Evolutionary conservation across 1,140 invertebrate genomes (phyloP), one percentile per base, ranked within the genome.

Genomic region (Zelostemma sp.): DNA sequence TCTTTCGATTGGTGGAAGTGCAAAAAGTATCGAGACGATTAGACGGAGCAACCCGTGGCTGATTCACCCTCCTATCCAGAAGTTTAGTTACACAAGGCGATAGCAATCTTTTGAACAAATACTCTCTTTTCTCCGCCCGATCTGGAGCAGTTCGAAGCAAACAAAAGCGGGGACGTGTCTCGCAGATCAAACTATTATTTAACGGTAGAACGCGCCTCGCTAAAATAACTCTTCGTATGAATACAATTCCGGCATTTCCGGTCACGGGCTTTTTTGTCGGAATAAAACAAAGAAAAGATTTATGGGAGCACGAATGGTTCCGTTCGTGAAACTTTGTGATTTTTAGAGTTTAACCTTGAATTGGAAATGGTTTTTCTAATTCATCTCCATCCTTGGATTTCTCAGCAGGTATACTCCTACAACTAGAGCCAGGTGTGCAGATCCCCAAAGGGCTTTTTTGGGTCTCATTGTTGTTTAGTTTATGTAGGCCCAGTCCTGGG

Each of bases 401-500:
- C 14, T 15, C 16, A 50, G 60, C 72, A 73, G 72, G 72, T 73
- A 73, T 67, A 67, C 63, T 58, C 59, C 55, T 70, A 57, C 71
- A 54, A 58, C 38, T 33, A 40, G 41, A 48, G 62, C 73, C 73
- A 74, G 73, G 70, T 74, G 73, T 73, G 69, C 69, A 18, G 60
- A 45, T 58, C 54, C 38, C 62, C 56, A 33, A 54, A 74, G 68
- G 72, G 60, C 25, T 43, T 35, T 28, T 12, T 15, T 6, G 46
- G 33, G 6, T 16, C 64, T 76, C 49, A 79, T 79, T 79, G 77
- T 78, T 76, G 71, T 72, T 75, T 74, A 72, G 75, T 74, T 78
- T 79, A 77, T 67, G 72, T 72, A 73, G 75, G 63, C 68, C 59
- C 48, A 72, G 21, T 62, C 74, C 69, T 40, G 59, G 56, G 58